A percentile compares a stretch with the other conserved stretches of the same genome.
phyloP scores from a whole-genome alignment of 1,140 invertebrate genomes.

The Sarcophaga bullata region DNA sequence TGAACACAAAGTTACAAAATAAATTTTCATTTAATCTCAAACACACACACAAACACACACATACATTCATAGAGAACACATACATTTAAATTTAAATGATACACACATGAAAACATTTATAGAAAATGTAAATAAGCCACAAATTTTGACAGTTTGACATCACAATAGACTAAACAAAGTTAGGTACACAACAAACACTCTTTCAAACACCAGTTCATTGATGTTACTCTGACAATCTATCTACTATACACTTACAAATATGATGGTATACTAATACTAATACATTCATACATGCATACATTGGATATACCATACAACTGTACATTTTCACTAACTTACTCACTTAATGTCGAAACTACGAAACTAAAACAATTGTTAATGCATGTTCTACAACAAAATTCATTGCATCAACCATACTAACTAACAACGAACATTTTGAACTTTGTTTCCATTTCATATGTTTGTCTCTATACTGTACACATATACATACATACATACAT shows the following conservation, averaged over 20 bases:
- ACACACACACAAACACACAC: neutral
- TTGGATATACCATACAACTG: neutral
- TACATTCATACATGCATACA: neutral
- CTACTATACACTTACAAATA: no score
- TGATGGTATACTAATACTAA: neutral
- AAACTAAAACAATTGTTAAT: slow-evolving; percentile 37
- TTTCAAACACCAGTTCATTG: no score
- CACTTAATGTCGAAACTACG: slow-evolving; percentile 28
- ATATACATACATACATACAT: neutral
- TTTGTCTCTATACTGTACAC: neutral
- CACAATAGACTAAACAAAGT: neutral
- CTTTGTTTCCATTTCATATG: neutral
- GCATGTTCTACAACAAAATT: slow-evolving; percentile 25
- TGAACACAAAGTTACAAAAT: neutral
- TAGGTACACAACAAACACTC: no score
- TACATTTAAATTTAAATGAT: no score
- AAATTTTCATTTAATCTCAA: neutral
- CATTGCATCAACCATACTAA: neutral
- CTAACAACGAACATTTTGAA: neutral
- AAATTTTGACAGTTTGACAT: slow-evolving; percentile 34
- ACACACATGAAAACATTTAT: neutral
- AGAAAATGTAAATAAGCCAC: slow-evolving; percentile 33
- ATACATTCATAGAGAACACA: neutral
- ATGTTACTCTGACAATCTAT: neutral
- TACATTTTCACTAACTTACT: slow-evolving; percentile 11